Conservation (phyloP, 2,888 invertebrate species). For the Plagodis pulveraria region DNA sequence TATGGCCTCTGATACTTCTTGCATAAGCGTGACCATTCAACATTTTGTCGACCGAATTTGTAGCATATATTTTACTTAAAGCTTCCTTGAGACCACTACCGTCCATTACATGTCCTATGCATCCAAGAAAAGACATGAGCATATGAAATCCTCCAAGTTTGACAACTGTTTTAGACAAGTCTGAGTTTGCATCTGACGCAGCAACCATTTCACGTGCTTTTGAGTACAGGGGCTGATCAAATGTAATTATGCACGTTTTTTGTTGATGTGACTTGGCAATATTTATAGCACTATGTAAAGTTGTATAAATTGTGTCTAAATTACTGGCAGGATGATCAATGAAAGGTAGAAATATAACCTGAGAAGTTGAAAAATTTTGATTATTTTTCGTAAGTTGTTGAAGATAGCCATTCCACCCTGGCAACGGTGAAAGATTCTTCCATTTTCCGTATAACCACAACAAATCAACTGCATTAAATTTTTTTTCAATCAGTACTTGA, state of each 20-base stretch:
- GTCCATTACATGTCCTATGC: no score
- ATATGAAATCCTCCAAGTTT: conserved; percentile 45
- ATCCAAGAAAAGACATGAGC: no score
- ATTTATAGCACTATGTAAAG: conserved; percentile 41
- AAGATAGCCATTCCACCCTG: conserved; percentile 56
- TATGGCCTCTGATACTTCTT: background rate
- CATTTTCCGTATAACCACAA: conserved; percentile 50
- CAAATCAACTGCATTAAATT: conserved; percentile 34
- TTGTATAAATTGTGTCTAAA: conserved; percentile 46
- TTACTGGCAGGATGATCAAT: conserved; percentile 51
- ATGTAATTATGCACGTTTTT: conserved; percentile 44
- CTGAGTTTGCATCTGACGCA: conserved; percentile 29
- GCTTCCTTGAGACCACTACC: no score
- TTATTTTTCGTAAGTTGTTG: conserved; percentile 43
- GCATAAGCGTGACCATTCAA: background rate
- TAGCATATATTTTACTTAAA: no score
- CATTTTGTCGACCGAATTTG: no score
- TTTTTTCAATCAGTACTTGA: conserved; percentile 33
- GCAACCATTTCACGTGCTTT: conserved; percentile 52
- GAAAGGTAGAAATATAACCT: conserved; percentile 50
- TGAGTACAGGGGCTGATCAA: conserved; percentile 50
- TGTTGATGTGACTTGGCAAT: conserved; percentile 25
- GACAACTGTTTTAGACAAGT: conserved; percentile 36
- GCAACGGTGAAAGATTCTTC: conserved; percentile 42
- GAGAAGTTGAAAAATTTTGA: conserved; percentile 40